Conservation (phyloP, 1,140 invertebrate genomes). For the Ganaspis sp. region DNA sequence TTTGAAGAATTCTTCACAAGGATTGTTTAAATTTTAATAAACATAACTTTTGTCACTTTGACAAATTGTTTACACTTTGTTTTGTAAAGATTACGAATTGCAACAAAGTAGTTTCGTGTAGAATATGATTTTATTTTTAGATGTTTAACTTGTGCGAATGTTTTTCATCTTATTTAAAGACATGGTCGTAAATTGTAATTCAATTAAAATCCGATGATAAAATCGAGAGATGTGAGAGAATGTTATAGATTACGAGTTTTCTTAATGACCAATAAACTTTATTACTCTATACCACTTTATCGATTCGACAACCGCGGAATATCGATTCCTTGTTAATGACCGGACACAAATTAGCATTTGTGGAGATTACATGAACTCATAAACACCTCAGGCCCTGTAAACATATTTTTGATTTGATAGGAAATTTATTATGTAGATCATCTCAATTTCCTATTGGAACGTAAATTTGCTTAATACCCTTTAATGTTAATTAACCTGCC, state of each 20-base stretch:
- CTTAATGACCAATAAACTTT: slow-evolving; percentile 27
- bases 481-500: neutral
- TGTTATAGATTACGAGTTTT: slow-evolving; percentile 18
- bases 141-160: too few species aligned
- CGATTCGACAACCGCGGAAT: slow-evolving; percentile 3
- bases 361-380: slow-evolving; percentile 1
- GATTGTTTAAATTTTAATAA: too few species aligned
- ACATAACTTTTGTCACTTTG: too few species aligned
- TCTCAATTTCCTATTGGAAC: neutral
- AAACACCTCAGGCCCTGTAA: slow-evolving; percentile 16
- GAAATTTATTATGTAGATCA: neutral
- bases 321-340: slow-evolving; percentile 21
- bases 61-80: too few species aligned
- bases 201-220: slow-evolving; percentile 23
- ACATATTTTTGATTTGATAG: neutral
- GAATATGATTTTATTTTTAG: neutral
- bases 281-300: neutral
- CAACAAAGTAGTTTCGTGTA: too few species aligned
- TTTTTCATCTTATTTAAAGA: neutral
- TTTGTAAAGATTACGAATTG: too few species aligned
- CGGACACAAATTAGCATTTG: slow-evolving; percentile 5
- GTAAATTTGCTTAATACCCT: neutral
- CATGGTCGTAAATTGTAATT: neutral
- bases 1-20: too few species aligned
- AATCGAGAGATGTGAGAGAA: slow-evolving; percentile 6